Conservation (phyloP, 2,797 vertebrate genomes). For the Smutsia temminckii region DNA sequence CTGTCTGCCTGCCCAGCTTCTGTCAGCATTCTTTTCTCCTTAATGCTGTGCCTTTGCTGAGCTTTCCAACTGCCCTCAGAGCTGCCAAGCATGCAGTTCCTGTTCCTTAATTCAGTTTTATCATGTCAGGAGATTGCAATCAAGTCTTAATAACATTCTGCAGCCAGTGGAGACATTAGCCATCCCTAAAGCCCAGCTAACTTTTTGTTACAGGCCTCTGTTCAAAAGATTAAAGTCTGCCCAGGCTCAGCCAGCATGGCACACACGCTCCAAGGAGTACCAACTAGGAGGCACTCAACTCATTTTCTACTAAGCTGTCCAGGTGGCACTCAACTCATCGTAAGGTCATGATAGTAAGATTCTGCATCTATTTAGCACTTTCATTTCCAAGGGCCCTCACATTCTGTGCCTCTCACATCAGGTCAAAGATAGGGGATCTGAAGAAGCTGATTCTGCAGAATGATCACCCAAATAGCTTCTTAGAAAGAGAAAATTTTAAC, state of each 20-base stretch:
- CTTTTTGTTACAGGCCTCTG: background rate
- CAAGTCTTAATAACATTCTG: slow-evolving; percentile 52
- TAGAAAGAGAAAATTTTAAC: background rate
- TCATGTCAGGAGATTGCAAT: slow-evolving; percentile 61
- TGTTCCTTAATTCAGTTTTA: slow-evolving; percentile 47
- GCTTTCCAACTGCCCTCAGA: background rate
- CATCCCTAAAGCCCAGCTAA: background rate
- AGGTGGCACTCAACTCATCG: background rate
- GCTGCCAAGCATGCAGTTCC: slow-evolving; percentile 37
- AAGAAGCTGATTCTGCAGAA: background rate
- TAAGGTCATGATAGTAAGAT: background rate
- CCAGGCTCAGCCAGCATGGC: background rate
- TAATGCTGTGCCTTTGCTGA: background rate
- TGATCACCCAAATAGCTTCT: background rate
- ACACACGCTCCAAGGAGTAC: background rate
- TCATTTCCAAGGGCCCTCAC: background rate
- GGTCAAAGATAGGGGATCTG: background rate
- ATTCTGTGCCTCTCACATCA: background rate
- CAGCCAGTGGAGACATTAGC: slow-evolving; percentile 18
- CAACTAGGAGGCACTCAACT: background rate
- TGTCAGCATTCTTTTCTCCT: slow-evolving; percentile 42
- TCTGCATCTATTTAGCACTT: background rate
- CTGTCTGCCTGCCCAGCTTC: slow-evolving; percentile 50
- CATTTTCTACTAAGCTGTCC: background rate
- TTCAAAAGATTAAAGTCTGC: background rate